Conservation (phyloP, 2,888 invertebrate species). For the Hirtodrosophila cameraria region DNA sequence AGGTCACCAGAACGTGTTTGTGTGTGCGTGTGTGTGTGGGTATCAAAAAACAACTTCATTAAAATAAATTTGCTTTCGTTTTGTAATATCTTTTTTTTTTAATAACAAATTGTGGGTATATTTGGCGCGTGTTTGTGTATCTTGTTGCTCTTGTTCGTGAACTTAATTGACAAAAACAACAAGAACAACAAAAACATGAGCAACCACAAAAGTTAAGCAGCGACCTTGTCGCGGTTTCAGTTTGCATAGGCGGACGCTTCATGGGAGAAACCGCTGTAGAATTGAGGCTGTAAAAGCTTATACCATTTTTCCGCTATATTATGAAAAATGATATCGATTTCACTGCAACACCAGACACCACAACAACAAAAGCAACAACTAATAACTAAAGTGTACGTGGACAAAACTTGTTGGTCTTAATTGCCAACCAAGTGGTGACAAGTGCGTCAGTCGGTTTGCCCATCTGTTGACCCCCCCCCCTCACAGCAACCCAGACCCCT, state of each 20-base stretch:
- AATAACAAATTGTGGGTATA: slow-evolving; percentile 33
- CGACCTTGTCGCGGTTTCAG: slow-evolving; percentile 63
- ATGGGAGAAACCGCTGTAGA: slow-evolving; percentile 11
- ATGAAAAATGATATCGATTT: slow-evolving; percentile 69
- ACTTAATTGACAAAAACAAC: slow-evolving; percentile 57
- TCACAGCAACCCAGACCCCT: neutral
- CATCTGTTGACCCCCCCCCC: slow-evolving; percentile 16
- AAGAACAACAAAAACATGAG: slow-evolving; percentile 6
- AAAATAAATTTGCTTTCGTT: slow-evolving; percentile 54
- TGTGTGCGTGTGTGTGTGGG: slow-evolving; percentile 1
- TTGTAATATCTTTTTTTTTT: slow-evolving; percentile 32
- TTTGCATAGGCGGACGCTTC: slow-evolving; percentile 8
- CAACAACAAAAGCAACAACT: slow-evolving; percentile 13
- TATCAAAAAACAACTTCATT: slow-evolving; percentile 18
- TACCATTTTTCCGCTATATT: slow-evolving; percentile 64
- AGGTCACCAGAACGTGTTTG: slow-evolving; percentile 18
- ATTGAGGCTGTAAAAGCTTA: slow-evolving; percentile 18
- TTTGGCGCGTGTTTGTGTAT: slow-evolving; percentile 27
- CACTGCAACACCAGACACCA: slow-evolving; percentile 42
- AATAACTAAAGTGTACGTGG: slow-evolving; percentile 9
- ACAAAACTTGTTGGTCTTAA: slow-evolving; percentile 66
- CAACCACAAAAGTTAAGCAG: slow-evolving; percentile 35
- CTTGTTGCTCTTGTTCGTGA: slow-evolving; percentile 25
- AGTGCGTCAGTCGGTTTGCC: slow-evolving; percentile 47
- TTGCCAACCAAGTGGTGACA: slow-evolving; percentile 63